Base-by-base conservation (phyloP, 1,140 invertebrate species). In the Yoshiicerus persimilis region DNA sequence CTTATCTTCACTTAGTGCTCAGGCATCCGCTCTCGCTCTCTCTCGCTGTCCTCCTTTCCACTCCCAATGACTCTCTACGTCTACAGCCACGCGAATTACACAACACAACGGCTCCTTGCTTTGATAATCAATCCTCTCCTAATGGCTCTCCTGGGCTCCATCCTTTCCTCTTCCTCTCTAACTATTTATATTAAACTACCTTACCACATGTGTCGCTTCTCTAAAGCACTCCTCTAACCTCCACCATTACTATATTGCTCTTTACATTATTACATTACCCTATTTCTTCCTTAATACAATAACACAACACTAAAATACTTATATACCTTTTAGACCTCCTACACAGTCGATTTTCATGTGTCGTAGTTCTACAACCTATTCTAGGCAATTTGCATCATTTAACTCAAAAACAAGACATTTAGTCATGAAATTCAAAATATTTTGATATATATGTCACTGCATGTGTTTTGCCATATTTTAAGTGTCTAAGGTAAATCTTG, bases 111-210 rank as follows among this genome's bases (percentile, higher is more conserved):
- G n/a, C n/a, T n/a, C 25, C 13, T 38, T 32, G 75, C 75, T 80
- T 80, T 80, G n/a, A 80, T 80, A 80, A 80, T 80, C 75, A 80
- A 80, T 80, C 75, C 32, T 80, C 16, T 80, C 20, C 75, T 80
- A 80, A 80, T 80, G 75, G 75, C 75, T 38, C 75, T 80, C 75
- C 34, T 80, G 75, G 75, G 75, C 75, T 80, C 66, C 8, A 70
- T 80, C 34, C 75, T 38, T 80, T 32, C 30, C 75, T 80, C 13
- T 80, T 9, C 32, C 75, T 34, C 32, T 32, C 75, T 6, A 34
- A 34, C 75, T n/a, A 16, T 80, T 10, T 80, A n/a, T 80, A 80
- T 23, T 36, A n/a, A n/a, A 36, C 9, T 80, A 80, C 16, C 70
- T 77, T 36, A 16, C 20, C 27, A 36, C 20, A 80, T 70, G 66